Conservation (phyloP, 1,140 invertebrate species). For the Aphaenogaster ashmeadi region DNA sequence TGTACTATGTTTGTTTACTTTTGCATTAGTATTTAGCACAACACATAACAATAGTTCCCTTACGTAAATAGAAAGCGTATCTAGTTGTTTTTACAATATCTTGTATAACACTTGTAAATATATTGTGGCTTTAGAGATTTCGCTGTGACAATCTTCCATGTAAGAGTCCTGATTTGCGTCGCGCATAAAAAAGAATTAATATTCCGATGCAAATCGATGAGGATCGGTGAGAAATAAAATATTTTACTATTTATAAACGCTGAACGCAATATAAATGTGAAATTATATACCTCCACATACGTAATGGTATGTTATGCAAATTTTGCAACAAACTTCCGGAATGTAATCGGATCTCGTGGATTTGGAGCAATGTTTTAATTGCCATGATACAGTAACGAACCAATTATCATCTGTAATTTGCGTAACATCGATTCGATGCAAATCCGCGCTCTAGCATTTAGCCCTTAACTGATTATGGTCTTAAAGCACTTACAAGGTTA, state of each 20-base stretch:
- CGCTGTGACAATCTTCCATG: background rate
- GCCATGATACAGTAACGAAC: slow-evolving; percentile 12
- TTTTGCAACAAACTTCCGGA: background rate
- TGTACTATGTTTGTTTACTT: background rate
- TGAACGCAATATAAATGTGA: background rate
- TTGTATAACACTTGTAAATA: slow-evolving; percentile 25
- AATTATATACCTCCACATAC: background rate
- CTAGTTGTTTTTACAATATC: background rate
- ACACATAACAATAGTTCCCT: slow-evolving; percentile 9
- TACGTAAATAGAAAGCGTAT: background rate
- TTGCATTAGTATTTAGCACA: slow-evolving; percentile 36
- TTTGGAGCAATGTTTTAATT: slow-evolving; percentile 24
- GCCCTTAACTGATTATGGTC: slow-evolving; percentile 19
- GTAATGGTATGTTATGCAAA: background rate
- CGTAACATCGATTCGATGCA: slow-evolving; percentile 27
- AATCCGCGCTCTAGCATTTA: slow-evolving; percentile 24
- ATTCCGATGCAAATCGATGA: no score
- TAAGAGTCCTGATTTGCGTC: slow-evolving; percentile 19
- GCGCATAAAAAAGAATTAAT: background rate
- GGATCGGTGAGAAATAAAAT: background rate
- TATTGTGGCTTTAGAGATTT: slow-evolving; percentile 22
- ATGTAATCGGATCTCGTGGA: background rate
- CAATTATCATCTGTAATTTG: slow-evolving; percentile 36
- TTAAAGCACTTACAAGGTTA: background rate
- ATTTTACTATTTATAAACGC: background rate